phyloP scores from a whole-genome alignment of 2,888 invertebrate genomes.

The Punctoribates punctum region DNA sequence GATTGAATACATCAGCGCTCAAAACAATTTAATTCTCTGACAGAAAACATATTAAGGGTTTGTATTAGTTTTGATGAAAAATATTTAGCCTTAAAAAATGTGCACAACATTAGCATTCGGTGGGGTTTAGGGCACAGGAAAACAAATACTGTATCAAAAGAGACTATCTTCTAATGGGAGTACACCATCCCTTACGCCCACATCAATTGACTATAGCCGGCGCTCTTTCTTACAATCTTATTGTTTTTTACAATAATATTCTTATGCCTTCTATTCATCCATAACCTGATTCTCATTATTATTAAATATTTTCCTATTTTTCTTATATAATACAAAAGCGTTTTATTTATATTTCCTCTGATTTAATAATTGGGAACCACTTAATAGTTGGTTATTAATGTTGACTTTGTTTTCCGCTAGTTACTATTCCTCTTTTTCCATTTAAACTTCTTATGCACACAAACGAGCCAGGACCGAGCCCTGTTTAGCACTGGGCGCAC shows the following conservation, averaged over 20 bases:
- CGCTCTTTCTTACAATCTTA: neutral
- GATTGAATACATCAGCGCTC: neutral
- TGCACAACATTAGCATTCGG: neutral
- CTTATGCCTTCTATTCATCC: neutral
- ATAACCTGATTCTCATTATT: neutral
- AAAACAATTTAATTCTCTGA: neutral
- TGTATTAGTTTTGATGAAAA: neutral
- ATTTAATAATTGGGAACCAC: slow-evolving; percentile 32
- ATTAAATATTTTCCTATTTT: neutral
- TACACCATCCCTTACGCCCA: neutral
- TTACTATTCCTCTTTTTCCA: neutral
- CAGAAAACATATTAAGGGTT: neutral
- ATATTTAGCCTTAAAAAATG: neutral
- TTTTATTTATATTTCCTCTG: slow-evolving; percentile 10
- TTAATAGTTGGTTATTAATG: slow-evolving; percentile 28
- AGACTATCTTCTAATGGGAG: neutral
- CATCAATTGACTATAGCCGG: neutral
- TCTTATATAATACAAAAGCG: neutral
- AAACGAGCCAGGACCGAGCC: neutral
- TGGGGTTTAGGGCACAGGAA: too few relatives aligned
- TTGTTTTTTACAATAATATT: neutral
- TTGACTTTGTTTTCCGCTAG: neutral
- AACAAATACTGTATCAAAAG: neutral
- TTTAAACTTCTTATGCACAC: neutral
- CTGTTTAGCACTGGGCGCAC: neutral